Base-by-base conservation (phyloP, 2,888 invertebrate species). In the Philhelius pedissequus region DNA sequence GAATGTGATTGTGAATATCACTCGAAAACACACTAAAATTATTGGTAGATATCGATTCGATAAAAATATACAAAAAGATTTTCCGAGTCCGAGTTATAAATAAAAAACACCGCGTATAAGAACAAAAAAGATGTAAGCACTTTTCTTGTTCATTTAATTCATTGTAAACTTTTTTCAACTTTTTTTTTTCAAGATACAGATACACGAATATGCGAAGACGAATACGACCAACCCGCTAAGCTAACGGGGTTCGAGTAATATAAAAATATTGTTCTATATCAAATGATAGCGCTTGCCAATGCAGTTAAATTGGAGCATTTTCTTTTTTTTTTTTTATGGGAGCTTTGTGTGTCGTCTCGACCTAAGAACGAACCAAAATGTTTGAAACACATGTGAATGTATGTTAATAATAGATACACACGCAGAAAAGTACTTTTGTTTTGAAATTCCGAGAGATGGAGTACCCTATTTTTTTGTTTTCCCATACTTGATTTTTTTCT, bases 221-320 rank as follows among this genome's bases (percentile, higher is more conserved):
- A 62, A 62, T 25, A 18, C 62, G 43, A 84, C 79, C 79, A 52
- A 71, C 48, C 70, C 80, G 80, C 52, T 79, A 25, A 60, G 66
- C 79, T 79, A 52, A 84, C 79, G 66, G 79, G 38, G 75, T 84
- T 58, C 75, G 70, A 79, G 45, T 84, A 77, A 82, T 50, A 32
- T 60, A 74, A 54, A 64, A 74, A 66, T 78, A 68, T 74, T 48
- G 48, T 68, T 82, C 66, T 73, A 70, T 64, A 71, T 58, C 18
- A 32, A 68, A 38, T 48, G 32, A 27, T 66, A 38, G 68, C 18
- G 54, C 20, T 32, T 38, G 40, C 68, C 60, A 13, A 32, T 64
- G 45, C 30, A 45, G 13, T 30, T 32, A 15, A 79, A 79, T 74
- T 79, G 40, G 79, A 79, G 79, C 79, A 71, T 75, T 71, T 73